phyloP scores from a whole-genome alignment of 2,888 invertebrate species.

The Heteromyza rotundicornis region DNA sequence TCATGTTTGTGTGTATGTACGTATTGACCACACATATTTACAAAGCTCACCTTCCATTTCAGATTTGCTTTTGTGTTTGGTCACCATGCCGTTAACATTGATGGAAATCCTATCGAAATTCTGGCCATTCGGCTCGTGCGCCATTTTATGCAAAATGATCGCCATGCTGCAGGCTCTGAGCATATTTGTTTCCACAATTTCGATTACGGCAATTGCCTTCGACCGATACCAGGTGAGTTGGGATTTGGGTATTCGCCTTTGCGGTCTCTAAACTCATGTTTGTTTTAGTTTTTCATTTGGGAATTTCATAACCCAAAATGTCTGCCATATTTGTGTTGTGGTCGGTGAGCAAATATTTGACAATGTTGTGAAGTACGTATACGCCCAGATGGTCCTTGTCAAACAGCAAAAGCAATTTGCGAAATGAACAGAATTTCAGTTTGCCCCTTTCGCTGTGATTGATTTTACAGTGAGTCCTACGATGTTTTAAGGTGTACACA shows the following conservation, averaged over 20 bases:
- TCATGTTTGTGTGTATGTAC: background rate
- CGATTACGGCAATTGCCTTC: constrained; percentile 89
- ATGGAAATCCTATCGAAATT: constrained; percentile 84
- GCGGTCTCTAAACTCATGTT: background rate
- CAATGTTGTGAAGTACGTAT: too few species aligned
- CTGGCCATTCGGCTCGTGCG: constrained; percentile 81
- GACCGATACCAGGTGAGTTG: constrained; percentile 77
- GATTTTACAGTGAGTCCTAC: too few species aligned
- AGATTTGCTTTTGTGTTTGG: constrained; percentile 83
- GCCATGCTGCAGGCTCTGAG: constrained; percentile 88
- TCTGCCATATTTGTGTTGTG: too few species aligned
- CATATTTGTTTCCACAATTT: constrained; percentile 91
- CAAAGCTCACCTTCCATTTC: constrained; percentile 24
- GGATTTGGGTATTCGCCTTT: background rate
- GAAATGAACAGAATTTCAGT: too few species aligned
- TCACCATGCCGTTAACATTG: constrained; percentile 89
- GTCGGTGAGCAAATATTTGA: too few species aligned
- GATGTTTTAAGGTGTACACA: too few species aligned
- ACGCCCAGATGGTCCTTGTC: too few species aligned
- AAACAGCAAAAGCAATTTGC: too few species aligned
- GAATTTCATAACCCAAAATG: too few species aligned
- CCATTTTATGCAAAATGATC: constrained; percentile 81
- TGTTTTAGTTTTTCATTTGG: background rate
- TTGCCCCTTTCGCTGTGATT: too few species aligned
- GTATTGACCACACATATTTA: background rate